Percentiles rank a stretch among this genome's conserved stretches.
These are phyloP conservation scores for Hemicrepidius hirtus DNA, from an alignment of 2,888 invertebrate species.

Conservation along the genomic window DNA sequence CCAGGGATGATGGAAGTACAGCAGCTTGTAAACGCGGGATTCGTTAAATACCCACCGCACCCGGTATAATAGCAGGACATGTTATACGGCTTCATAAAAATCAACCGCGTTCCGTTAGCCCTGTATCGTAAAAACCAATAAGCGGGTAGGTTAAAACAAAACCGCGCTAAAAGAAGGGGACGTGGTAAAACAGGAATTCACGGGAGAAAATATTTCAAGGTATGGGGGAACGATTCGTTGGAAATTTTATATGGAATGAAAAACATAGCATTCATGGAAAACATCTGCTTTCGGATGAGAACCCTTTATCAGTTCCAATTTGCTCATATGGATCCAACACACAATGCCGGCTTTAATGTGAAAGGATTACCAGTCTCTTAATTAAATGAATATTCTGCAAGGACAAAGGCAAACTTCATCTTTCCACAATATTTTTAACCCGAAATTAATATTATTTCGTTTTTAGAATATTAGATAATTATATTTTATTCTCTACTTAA, in stretches of 20 bases:
- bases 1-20: conserved; percentile 42
- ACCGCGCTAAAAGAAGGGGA: conserved; percentile 59
- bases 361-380: conserved; percentile 53
- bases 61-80: conserved; percentile 52
- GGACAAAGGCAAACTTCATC: conserved; percentile 46
- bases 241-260: conserved; percentile 54
- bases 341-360: conserved; percentile 51
- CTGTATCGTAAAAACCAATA: conserved; percentile 59
- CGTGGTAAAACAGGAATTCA: conserved; percentile 55
- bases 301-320: conserved; percentile 53
- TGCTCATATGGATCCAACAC: conserved; percentile 50
- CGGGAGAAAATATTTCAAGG: conserved; percentile 56
- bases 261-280: conserved; percentile 47
- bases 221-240: conserved; percentile 49
- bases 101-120: conserved; percentile 54
- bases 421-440: conserved; percentile 16
- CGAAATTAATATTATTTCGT: conserved; percentile 26
- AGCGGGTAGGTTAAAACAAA: conserved; percentile 60
- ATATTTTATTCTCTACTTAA: no score
- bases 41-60: conserved; percentile 46
- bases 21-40: conserved; percentile 46
- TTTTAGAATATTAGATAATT: no score
- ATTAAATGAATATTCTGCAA: conserved; percentile 50
- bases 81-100: conserved; percentile 57
- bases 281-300: conserved; percentile 50